phyloP scores from a whole-genome alignment of 1,140 invertebrate species.

The Euura saliciscinereae region DNA sequence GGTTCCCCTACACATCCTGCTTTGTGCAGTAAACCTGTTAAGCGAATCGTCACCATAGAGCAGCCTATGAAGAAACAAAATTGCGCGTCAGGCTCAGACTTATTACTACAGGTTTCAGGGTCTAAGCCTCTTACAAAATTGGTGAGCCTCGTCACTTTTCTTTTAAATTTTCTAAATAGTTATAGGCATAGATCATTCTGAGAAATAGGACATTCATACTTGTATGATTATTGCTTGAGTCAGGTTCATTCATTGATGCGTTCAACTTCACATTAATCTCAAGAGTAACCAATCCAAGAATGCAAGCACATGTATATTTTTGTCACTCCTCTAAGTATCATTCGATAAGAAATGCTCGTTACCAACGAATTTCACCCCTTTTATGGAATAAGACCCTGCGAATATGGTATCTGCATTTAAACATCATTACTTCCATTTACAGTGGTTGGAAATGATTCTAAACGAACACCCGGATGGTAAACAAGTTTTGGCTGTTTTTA shows the following conservation, averaged over 20 bases:
- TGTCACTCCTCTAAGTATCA: neutral
- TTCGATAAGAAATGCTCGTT: too few species aligned
- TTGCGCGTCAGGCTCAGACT: neutral
- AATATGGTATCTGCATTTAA: neutral
- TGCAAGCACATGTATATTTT: neutral
- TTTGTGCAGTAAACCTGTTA: neutral
- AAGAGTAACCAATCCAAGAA: neutral
- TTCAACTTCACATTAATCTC: too few species aligned
- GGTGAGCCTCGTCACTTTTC: neutral
- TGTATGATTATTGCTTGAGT: too few species aligned
- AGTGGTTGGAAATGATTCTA: neutral
- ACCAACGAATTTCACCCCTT: too few species aligned
- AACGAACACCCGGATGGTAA: neutral
- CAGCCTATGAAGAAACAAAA: neutral
- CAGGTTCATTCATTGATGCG: too few species aligned
- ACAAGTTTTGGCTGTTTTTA: conserved; percentile 3
- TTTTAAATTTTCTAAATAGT: neutral
- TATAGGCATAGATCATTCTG: neutral
- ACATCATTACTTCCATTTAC: neutral
- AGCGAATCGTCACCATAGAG: neutral
- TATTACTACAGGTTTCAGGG: neutral
- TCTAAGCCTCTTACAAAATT: neutral
- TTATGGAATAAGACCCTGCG: too few species aligned
- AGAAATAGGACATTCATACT: neutral
- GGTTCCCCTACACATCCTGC: neutral